A percentile compares a stretch with the other conserved stretches of the same genome.
These are phyloP conservation scores for Mola mola DNA, from an alignment of 2,113 vertebrate species.

Conservation along the genomic window DNA sequence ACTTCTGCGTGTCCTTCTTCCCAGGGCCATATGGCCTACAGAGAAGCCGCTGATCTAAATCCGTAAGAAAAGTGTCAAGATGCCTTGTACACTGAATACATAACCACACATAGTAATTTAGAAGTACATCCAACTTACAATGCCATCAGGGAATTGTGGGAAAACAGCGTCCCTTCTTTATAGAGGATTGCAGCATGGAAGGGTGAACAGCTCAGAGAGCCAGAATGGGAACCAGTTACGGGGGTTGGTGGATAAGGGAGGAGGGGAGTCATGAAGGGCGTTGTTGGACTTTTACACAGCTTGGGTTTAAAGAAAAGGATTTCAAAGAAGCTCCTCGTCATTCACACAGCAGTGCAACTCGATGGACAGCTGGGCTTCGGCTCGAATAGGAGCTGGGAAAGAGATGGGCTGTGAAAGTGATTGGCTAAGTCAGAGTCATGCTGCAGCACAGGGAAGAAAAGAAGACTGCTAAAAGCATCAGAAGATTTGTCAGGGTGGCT, in stretches of 20 bases:
- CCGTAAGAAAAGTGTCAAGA: slow-evolving; percentile 32
- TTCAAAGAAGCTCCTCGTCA: slow-evolving; percentile 74
- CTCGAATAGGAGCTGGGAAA: slow-evolving; percentile 52
- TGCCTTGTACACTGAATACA: slow-evolving; percentile 53
- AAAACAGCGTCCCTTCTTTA: slow-evolving; percentile 49
- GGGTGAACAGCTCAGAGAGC: slow-evolving; percentile 58
- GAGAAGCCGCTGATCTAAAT: slow-evolving; percentile 48
- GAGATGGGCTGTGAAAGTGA: slow-evolving; percentile 63
- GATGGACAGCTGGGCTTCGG: slow-evolving; percentile 74
- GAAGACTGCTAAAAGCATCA: slow-evolving; percentile 50
- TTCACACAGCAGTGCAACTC: slow-evolving; percentile 69
- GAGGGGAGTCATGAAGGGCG: slow-evolving; percentile 56
- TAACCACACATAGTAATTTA: slow-evolving; percentile 49
- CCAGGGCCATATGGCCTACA: slow-evolving; percentile 67
- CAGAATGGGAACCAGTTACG: slow-evolving; percentile 49
- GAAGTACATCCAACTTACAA: slow-evolving; percentile 42
- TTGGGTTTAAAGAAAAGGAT: slow-evolving; percentile 76
- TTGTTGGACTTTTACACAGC: slow-evolving; percentile 70
- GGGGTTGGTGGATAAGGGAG: slow-evolving; percentile 38
- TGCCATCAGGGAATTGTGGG: slow-evolving; percentile 54
- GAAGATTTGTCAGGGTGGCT: slow-evolving; percentile 45
- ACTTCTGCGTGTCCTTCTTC: slow-evolving; percentile 35
- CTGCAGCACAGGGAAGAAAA: slow-evolving; percentile 43
- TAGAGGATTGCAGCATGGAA: slow-evolving; percentile 37
- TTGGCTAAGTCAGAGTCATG: slow-evolving; percentile 46